A percentile compares a stretch with the other conserved stretches of the same genome.
These are phyloP conservation scores for Muraenolepis orangiensis DNA, from an alignment of 2,797 vertebrate species.

Conservation along the genomic window DNA sequence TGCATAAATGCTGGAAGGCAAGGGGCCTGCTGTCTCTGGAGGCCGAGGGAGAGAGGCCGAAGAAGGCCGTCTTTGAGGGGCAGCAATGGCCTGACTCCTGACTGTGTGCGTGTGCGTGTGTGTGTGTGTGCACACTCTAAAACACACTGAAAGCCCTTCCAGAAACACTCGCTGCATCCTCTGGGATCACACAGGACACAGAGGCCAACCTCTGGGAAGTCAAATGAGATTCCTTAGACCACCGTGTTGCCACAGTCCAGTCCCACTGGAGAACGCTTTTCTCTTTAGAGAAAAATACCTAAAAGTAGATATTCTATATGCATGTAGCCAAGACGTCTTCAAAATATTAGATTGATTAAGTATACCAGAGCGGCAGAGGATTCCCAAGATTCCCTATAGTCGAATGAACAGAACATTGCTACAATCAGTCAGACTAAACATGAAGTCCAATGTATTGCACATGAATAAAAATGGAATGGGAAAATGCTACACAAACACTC, in stretches of 20 bases:
- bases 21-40: conserved; percentile 55
- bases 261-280: background rate
- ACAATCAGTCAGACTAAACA: background rate
- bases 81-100: conserved; percentile 55
- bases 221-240: conserved; percentile 38
- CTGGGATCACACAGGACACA: conserved; percentile 46
- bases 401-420: background rate
- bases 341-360: background rate
- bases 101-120: conserved; percentile 47
- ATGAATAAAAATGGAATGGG: background rate
- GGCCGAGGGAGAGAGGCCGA: conserved; percentile 46
- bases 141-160: conserved; percentile 48
- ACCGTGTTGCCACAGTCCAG: conserved; percentile 11
- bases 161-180: conserved; percentile 43
- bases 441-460: background rate
- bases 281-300: background rate
- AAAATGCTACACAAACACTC: background rate
- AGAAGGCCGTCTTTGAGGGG: conserved; percentile 69
- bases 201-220: conserved; percentile 57
- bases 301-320: background rate
- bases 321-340: background rate
- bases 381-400: background rate
- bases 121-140: conserved; percentile 29
- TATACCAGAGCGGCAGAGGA: background rate
- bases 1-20: conserved; percentile 72